Base-by-base conservation (phyloP, 2,888 invertebrate genomes). In the Parnassius apollo region DNA sequence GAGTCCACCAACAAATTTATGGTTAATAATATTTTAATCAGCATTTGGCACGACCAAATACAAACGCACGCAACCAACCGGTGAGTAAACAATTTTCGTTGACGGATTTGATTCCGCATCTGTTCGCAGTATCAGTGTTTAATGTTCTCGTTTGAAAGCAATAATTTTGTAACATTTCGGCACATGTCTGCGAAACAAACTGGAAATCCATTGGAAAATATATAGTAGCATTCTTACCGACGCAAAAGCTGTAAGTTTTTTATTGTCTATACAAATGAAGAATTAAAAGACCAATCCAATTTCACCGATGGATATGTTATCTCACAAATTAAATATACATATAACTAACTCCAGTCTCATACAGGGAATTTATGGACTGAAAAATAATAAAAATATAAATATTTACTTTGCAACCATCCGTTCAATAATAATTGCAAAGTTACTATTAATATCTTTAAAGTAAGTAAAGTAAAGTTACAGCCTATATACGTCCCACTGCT, bases 281-380 rank as follows among this genome's bases (percentile, higher is more conserved):
- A 54, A 55, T 59, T 63, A 63, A 63, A 62, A 58, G 54, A 46
- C 49, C 62, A 58, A 62, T 58, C 62, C 62, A 58, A 62, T 62
- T 53, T 62, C 25, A 42, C 53, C 54, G 57, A 62, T 62, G 54
- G 22, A 53, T 35, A 4, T 35, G 25, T 25, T 25, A 35, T 35
- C 0, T 35, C 35, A 35, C 3, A 2, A 25, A 25, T 4, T 25
- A 25, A 25, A 25, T 25, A 25, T 35, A 35, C 35, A 4, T 35
- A 35, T 35, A 25, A 25, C 25, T 25, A 3, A 35, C 35, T 35
- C 35, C 3, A 4, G 35, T 35, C 35, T 4, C 4, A 7, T 7
- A 35, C 7, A 35, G 7, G 1, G 35, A 35, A 35, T 7, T 35
- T 35, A 0, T 35, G 4, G 35, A 35, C 7, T 35, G 35, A 35